Evolutionary conservation across 2,797 vertebrate genomes (phyloP).

Genomic region (Falco novaeseelandiae): DNA sequence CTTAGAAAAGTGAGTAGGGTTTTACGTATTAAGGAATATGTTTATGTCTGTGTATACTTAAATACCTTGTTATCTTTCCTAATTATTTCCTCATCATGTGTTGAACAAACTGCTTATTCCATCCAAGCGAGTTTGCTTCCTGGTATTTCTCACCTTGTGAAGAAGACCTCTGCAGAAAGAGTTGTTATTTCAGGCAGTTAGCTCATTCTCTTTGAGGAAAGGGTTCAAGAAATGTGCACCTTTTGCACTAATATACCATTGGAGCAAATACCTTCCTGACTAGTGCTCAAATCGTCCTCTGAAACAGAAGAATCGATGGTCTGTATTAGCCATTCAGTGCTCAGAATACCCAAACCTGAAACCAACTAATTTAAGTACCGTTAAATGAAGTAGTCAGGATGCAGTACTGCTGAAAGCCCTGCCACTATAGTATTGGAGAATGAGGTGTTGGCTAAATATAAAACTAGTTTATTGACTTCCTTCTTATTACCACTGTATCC

Average conservation of each 20-base stretch:
- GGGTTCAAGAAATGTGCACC: neutral
- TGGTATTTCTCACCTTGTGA: neutral
- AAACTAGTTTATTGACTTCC: neutral
- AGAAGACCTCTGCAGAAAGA: neutral
- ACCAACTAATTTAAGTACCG: neutral
- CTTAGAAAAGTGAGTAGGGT: neutral
- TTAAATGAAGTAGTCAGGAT: neutral
- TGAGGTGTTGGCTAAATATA: constrained; percentile 4
- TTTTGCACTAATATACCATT: neutral
- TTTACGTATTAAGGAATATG: neutral
- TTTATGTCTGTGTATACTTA: neutral
- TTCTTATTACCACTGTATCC: neutral
- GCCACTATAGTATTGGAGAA: neutral
- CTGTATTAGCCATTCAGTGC: neutral
- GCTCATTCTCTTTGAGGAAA: accelerated
- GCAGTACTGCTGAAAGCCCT: neutral
- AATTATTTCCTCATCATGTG: neutral
- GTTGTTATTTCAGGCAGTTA: accelerated
- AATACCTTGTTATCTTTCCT: neutral
- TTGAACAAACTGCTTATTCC: neutral
- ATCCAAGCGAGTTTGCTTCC: neutral
- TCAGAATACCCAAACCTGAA: neutral
- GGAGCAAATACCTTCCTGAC: neutral
- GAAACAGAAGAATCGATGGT: neutral
- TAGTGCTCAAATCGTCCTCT: neutral